A percentile compares a stretch with the other conserved stretches of the same genome.
phyloP scores from a whole-genome alignment of 2,797 vertebrate genomes.

The Alcedo atthis region DNA sequence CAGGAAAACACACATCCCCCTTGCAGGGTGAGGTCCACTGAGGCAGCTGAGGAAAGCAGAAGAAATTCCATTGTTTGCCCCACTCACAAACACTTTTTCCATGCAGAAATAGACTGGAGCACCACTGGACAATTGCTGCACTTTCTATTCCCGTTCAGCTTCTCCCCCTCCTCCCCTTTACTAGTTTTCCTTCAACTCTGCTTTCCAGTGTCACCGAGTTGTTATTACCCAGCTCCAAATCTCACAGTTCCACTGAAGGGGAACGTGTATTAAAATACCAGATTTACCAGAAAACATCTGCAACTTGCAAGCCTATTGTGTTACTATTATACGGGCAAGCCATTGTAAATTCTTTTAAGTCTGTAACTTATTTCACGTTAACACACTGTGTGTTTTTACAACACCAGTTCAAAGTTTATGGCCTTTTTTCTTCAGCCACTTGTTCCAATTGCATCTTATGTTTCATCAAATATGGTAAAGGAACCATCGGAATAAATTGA shows the following conservation, averaged over 20 bases:
- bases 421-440: slow-evolving; percentile 75
- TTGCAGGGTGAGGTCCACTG: background rate
- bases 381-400: slow-evolving; percentile 73
- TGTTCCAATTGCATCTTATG: slow-evolving; percentile 77
- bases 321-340: slow-evolving; percentile 33
- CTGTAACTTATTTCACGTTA: slow-evolving; percentile 71
- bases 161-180: background rate
- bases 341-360: slow-evolving; percentile 58
- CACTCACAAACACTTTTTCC: background rate
- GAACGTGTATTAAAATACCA: slow-evolving; percentile 56
- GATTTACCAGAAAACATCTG: slow-evolving; percentile 59
- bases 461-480: slow-evolving; percentile 85
- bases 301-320: slow-evolving; percentile 25
- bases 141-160: slow-evolving; percentile 26
- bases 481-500: slow-evolving; percentile 82
- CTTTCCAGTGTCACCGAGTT: slow-evolving; percentile 34
- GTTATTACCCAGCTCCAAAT: slow-evolving; percentile 55
- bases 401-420: slow-evolving; percentile 73
- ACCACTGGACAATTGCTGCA: background rate
- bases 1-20: background rate
- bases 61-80: background rate
- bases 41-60: background rate
- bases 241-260: slow-evolving; percentile 44
- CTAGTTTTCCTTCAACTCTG: slow-evolving; percentile 14
- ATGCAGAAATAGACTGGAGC: background rate